phyloP scores from a whole-genome alignment of 2,888 invertebrate species.

The Caenorhabditis drosophilae region DNA sequence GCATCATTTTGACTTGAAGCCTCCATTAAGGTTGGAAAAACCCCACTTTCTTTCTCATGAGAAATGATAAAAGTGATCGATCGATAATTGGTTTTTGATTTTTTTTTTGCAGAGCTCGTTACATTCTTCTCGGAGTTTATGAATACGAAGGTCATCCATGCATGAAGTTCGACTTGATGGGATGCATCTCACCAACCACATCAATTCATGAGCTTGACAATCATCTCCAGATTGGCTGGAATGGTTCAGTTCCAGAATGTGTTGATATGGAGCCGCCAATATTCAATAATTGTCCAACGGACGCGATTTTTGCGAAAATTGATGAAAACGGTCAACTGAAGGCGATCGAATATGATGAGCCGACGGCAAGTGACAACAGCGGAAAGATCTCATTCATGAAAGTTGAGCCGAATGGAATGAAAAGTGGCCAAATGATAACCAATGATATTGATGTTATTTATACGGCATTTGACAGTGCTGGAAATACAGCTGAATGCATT shows the following conservation, averaged over 20 bases:
- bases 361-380: conserved; percentile 91
- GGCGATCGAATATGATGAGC: conserved; percentile 90
- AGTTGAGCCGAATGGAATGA: conserved; percentile 87
- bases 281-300: conserved; percentile 93
- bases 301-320: conserved; percentile 81
- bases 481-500: conserved; percentile 94
- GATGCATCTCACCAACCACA: conserved; percentile 77
- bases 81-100: too few species aligned
- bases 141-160: conserved; percentile 96
- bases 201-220: conserved; percentile 62
- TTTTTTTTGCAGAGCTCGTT: conserved; percentile 80
- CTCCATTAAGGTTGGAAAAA: too few species aligned
- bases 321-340: conserved; percentile 83
- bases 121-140: conserved; percentile 90
- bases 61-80: not conserved
- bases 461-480: conserved; percentile 94
- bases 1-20: conserved; percentile 91
- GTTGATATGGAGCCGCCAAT: conserved; percentile 90
- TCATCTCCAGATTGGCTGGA: conserved; percentile 68
- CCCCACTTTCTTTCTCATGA: conserved; percentile 8
- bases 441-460: conserved; percentile 74
- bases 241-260: conserved; percentile 67
- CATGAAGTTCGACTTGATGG: conserved; percentile 92
- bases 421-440: conserved; percentile 59
- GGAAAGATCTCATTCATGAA: conserved; percentile 86